Evolutionary conservation across 1,140 invertebrate genomes (phyloP), one percentile per base, ranked within the genome.

Genomic region (Pachypeltis micranthus): DNA sequence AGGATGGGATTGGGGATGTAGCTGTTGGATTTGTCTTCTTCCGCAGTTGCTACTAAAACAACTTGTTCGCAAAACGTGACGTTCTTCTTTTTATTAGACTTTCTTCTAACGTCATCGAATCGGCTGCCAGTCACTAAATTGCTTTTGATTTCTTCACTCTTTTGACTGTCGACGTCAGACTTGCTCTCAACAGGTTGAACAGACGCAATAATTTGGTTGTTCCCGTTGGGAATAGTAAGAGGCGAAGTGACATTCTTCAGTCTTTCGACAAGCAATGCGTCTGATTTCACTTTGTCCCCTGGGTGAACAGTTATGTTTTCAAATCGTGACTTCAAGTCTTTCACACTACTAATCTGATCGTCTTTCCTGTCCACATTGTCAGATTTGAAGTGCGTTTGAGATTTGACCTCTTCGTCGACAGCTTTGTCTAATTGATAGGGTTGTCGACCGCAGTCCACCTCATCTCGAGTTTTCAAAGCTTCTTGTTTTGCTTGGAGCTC

Each of bases 21-120:
- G 68, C 87, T 87, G 61, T 92, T 89, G 61, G 90, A 87, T 73
- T 92, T 90, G 67, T 91, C 86, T 68, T 94, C 91, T 70, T 93
- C 91, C 0, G 91, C 91, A 19, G 90, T 92, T 2, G 91, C 90
- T 16, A 94, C 91, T 28, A 94, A 75, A 62, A 91, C 90, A 0
- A 95, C 91, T 75, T 93, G 89, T 72, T 95, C 91, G 69, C 91
- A 93, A 73, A 95, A 95, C 0, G 91, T 93, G 1, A 95, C 92
- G 68, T 88, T 91, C 73, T 94, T 94, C 79, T 94, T 94, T 71
- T 91, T 91, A 0, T 75, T 76, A 26, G 75, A 70, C 4, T 82
- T 79, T 61, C 85, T 62, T 23, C 39, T 66, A 12, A 47, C 56
- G 60, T 70, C 70, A 56, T 66, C 65, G 57, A 24, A 28, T n/a